A percentile compares a stretch with the other conserved stretches of the same genome.
Evolutionary conservation across 1,140 invertebrate species (phyloP).

Genomic region (Pseudomyrmex dendroicus): DNA sequence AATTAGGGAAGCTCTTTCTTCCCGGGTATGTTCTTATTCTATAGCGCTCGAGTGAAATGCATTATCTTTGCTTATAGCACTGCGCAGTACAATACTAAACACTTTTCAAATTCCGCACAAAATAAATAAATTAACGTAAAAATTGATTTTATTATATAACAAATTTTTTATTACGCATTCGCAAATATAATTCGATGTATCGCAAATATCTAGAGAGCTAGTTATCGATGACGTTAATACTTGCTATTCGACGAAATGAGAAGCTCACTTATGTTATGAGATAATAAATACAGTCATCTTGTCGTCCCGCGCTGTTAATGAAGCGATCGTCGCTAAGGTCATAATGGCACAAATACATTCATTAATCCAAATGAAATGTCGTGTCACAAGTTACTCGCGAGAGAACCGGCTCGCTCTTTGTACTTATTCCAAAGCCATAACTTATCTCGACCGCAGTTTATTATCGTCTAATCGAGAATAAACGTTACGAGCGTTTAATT

Average conservation of each 20-base stretch:
- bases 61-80: background rate
- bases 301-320: slow-evolving; percentile 31
- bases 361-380: slow-evolving; percentile 69
- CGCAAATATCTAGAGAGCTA: background rate
- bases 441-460: slow-evolving; percentile 60
- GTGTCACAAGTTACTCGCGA: slow-evolving; percentile 43
- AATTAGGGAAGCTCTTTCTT: slow-evolving; percentile 74
- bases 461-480: slow-evolving; percentile 67
- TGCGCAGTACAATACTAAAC: background rate
- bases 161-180: too few relatives aligned
- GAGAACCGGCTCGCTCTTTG: slow-evolving; percentile 43
- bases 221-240: background rate
- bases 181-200: too few relatives aligned
- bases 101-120: background rate
- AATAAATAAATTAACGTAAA: background rate
- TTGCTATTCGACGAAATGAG: background rate
- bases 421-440: slow-evolving; percentile 66
- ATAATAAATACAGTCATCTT: slow-evolving; percentile 51
- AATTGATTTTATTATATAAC: too few relatives aligned
- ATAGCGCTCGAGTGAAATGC: background rate
- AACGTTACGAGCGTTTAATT: slow-evolving; percentile 67
- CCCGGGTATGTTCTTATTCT: slow-evolving; percentile 67
- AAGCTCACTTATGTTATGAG: background rate
- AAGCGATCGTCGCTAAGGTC: slow-evolving; percentile 51
- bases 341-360: slow-evolving; percentile 53